Conservation (phyloP, 2,797 vertebrate genomes). For the Adrianichthys oophorus region DNA sequence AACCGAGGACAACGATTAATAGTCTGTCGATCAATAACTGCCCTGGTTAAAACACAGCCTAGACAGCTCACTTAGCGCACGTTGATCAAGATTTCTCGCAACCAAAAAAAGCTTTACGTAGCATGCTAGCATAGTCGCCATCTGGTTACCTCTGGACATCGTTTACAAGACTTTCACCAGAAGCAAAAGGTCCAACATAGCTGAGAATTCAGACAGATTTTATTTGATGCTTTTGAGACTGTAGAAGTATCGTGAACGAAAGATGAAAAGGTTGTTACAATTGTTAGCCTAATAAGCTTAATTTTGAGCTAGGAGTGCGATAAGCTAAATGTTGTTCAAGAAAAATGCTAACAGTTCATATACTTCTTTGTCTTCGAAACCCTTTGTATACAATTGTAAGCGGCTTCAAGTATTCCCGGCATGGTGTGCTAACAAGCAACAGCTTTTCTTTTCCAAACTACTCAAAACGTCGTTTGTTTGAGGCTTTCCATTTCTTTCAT, state of each 20-base stretch:
- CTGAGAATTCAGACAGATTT: neutral
- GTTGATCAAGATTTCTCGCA: constrained; percentile 54
- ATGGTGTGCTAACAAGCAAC: too few relatives aligned
- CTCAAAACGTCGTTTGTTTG: too few relatives aligned
- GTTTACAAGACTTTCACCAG: constrained; percentile 6
- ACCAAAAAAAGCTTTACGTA: constrained; percentile 59
- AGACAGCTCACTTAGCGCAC: constrained; percentile 4
- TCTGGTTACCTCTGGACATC: constrained; percentile 19
- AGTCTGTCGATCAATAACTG: neutral
- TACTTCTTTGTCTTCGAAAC: neutral
- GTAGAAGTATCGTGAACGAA: neutral
- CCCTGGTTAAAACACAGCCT: constrained; percentile 1
- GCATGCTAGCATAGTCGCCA: constrained; percentile 41
- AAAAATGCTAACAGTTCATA: constrained; percentile 21
- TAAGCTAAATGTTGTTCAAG: constrained; percentile 10
- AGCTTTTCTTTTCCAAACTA: too few relatives aligned
- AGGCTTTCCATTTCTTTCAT: neutral
- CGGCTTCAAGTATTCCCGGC: too few relatives aligned
- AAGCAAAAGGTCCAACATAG: neutral
- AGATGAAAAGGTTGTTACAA: neutral
- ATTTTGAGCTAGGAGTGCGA: constrained; percentile 4
- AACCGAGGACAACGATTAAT: neutral
- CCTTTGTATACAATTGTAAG: too few relatives aligned
- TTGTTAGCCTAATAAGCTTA: constrained; percentile 6
- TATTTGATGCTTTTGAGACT: neutral